These are phyloP conservation scores for Sarcophaga subvicina DNA, from an alignment of 2,888 invertebrate species.

Conservation along the genomic window DNA sequence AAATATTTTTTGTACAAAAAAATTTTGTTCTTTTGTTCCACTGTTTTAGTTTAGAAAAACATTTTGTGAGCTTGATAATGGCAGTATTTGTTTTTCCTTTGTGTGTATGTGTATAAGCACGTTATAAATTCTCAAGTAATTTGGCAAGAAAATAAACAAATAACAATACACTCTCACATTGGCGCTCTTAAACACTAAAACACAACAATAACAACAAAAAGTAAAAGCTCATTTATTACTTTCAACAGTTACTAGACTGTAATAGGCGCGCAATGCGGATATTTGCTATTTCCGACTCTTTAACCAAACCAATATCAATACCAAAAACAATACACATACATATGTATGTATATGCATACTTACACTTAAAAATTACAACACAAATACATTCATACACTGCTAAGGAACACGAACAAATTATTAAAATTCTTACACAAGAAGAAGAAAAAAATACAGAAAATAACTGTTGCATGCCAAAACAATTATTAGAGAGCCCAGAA, in stretches of 20 bases:
- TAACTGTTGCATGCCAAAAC: conserved; percentile 62
- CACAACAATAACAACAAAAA: neutral
- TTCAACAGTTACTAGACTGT: conserved; percentile 7
- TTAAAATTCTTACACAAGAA: neutral
- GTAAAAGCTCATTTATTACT: conserved; percentile 22
- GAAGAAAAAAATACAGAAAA: neutral
- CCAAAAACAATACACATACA: neutral
- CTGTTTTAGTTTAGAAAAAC: neutral
- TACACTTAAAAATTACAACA: neutral
- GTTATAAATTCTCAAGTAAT: conserved; percentile 28
- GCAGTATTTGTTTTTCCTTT: neutral
- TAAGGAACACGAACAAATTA: too few relatives aligned
- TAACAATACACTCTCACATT: neutral
- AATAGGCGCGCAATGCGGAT: conserved; percentile 72
- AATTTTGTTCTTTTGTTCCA: conserved; percentile 4
- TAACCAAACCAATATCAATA: conserved; percentile 32
- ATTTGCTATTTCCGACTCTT: conserved; percentile 75
- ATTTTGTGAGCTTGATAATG: neutral
- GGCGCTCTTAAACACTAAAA: neutral
- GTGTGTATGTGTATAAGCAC: neutral
- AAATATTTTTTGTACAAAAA: neutral
- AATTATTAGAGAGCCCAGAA: conserved; percentile 13
- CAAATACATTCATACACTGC: too few relatives aligned
- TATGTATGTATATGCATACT: neutral
- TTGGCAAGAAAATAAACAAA: conserved; percentile 36